Evolutionary conservation across 2,797 vertebrate species (phyloP).

Genomic region (Xiphorhynchus erythropygius): DNA sequence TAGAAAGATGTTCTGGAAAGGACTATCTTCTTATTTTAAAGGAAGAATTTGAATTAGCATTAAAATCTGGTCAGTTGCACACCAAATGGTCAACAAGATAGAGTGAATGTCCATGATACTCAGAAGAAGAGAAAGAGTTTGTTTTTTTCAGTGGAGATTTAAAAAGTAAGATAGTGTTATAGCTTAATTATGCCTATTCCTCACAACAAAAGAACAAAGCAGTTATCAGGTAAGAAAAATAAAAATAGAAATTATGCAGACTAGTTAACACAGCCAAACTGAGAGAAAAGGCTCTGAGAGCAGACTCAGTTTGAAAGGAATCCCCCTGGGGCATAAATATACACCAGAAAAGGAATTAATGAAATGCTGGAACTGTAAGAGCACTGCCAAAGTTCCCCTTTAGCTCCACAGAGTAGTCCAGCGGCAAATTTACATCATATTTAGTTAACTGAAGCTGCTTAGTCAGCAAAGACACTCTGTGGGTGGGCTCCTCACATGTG

Average conservation of each 20-base stretch:
- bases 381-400: neutral
- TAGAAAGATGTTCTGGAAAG: neutral
- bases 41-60: neutral
- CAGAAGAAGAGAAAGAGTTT: neutral
- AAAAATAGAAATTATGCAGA: neutral
- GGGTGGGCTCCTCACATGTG: neutral
- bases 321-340: neutral
- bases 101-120: neutral
- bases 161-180: neutral
- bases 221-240: neutral
- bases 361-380: neutral
- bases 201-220: neutral
- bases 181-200: neutral
- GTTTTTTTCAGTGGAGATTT: neutral
- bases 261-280: neutral
- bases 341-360: neutral
- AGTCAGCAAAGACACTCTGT: neutral
- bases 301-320: neutral
- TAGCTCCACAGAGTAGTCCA: neutral
- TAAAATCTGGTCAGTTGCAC: neutral
- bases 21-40: neutral
- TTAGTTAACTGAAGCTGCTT: slow-evolving; percentile 1
- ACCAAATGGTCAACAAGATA: neutral
- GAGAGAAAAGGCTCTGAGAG: neutral
- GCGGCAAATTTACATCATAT: neutral